phyloP scores from a whole-genome alignment of 1,140 invertebrate genomes.

The Onthophagus taurus region DNA sequence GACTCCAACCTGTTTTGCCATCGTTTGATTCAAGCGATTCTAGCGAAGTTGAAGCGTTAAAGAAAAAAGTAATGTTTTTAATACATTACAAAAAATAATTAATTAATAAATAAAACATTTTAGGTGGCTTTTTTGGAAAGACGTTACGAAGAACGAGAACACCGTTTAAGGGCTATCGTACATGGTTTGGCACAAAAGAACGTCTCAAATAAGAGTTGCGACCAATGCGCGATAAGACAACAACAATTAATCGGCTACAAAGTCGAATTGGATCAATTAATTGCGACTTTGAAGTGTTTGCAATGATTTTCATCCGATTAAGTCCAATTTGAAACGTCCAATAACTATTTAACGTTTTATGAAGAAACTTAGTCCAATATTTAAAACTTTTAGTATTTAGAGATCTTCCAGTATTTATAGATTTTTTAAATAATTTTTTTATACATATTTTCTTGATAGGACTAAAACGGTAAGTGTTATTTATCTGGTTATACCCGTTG shows the following conservation, averaged over 20 bases:
- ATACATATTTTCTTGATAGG: background rate
- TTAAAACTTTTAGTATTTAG: background rate
- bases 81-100: no score
- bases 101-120: background rate
- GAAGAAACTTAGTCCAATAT: background rate
- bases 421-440: background rate
- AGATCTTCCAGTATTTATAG: background rate
- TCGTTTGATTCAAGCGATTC: conserved; percentile 6
- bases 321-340: background rate
- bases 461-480: background rate
- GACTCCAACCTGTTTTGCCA: conserved; percentile 28
- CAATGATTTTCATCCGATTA: conserved; percentile 4
- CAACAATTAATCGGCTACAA: conserved; percentile 36
- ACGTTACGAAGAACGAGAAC: conserved; percentile 37
- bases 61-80: conserved; percentile 22
- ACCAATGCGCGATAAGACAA: conserved; percentile 34
- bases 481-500: no score
- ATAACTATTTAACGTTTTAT: background rate
- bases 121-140: conserved; percentile 36
- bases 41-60: conserved; percentile 17
- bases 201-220: conserved; percentile 30
- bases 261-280: conserved; percentile 34
- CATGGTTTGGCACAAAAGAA: conserved; percentile 34
- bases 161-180: conserved; percentile 34
- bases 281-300: conserved; percentile 27